A percentile compares a stretch with the other conserved stretches of the same genome.
phyloP scores from a whole-genome alignment of 2,797 vertebrate genomes.

The Hemitrygon akajei region DNA sequence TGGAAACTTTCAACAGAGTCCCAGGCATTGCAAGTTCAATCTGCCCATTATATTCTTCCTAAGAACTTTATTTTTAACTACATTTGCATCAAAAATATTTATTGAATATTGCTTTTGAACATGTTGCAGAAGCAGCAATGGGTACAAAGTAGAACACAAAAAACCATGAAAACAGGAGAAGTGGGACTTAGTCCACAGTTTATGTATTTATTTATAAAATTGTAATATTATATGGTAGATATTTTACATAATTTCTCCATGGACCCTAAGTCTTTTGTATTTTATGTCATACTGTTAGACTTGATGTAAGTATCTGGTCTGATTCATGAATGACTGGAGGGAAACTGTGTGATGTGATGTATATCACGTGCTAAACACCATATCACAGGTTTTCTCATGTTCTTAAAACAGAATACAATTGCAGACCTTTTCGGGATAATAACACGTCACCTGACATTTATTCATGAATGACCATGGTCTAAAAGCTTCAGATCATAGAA shows the following conservation, averaged over 20 bases:
- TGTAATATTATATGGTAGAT: neutral
- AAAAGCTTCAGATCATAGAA: neutral
- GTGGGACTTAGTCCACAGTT: neutral
- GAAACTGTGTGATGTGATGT: neutral
- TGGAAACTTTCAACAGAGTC: neutral
- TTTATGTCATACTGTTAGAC: neutral
- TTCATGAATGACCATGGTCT: neutral
- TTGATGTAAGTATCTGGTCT: neutral
- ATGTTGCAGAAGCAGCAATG: neutral
- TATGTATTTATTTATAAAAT: neutral
- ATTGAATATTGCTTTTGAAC: neutral
- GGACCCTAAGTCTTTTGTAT: neutral
- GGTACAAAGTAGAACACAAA: too few species aligned
- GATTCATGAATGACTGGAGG: neutral
- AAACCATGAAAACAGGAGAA: neutral
- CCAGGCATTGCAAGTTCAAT: neutral
- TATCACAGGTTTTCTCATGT: neutral
- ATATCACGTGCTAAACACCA: neutral
- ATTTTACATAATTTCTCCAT: neutral
- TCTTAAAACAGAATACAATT: neutral
- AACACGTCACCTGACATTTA: neutral
- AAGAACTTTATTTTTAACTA: neutral
- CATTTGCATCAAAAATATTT: neutral
- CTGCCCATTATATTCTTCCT: neutral
- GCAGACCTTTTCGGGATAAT: neutral